These are phyloP conservation scores for Saxicola maurus DNA, from an alignment of 2,797 vertebrate species.

Conservation along the genomic window DNA sequence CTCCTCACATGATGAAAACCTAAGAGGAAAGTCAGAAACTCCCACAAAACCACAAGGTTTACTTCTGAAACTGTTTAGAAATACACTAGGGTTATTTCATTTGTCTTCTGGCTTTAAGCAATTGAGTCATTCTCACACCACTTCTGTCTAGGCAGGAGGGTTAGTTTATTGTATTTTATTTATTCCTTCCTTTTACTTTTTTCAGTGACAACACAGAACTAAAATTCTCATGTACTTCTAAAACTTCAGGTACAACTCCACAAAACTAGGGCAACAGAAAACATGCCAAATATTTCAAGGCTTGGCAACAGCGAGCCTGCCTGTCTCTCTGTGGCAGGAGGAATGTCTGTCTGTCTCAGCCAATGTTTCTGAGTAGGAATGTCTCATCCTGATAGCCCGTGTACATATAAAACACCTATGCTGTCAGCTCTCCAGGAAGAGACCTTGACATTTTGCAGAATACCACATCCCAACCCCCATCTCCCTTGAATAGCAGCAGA, in stretches of 20 bases:
- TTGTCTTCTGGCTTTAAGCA: neutral
- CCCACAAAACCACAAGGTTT: neutral
- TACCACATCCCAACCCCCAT: neutral
- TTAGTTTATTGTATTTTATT: neutral
- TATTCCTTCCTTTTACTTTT: neutral
- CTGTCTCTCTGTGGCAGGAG: conserved; percentile 38
- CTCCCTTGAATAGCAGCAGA: neutral
- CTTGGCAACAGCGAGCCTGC: conserved; percentile 50
- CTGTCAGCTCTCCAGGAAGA: conserved; percentile 41
- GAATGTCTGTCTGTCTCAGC: conserved; percentile 48
- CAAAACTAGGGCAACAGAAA: conserved; percentile 58
- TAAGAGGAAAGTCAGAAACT: neutral
- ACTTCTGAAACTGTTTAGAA: neutral
- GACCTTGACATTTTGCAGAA: conserved; percentile 47
- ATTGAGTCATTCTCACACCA: neutral
- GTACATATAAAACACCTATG: conserved; percentile 33
- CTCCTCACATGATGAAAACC: neutral
- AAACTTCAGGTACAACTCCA: conserved; percentile 56
- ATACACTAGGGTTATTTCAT: neutral
- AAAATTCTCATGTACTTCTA: neutral
- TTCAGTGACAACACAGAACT: neutral
- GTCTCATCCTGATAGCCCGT: conserved; percentile 36
- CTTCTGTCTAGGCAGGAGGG: neutral
- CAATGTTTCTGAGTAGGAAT: conserved; percentile 38
- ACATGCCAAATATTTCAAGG: conserved; percentile 54